phyloP scores from a whole-genome alignment of 2,888 invertebrate species.

The Scaptomyza polygonia region DNA sequence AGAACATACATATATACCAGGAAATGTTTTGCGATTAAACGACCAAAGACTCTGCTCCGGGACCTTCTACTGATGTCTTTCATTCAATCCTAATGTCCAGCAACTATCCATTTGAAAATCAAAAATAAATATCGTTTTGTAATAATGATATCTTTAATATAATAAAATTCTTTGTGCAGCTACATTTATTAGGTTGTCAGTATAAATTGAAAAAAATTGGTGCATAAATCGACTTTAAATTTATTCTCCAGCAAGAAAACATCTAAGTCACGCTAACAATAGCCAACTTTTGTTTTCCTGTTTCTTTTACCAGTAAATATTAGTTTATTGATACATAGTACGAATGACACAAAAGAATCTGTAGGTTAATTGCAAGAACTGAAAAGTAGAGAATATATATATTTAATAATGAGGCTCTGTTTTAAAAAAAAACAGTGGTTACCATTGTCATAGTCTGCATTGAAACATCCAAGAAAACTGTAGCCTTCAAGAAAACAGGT shows the following conservation, averaged over 20 bases:
- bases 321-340: conserved; percentile 67
- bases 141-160: background rate
- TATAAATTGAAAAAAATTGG: too few relatives aligned
- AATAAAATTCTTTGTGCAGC: background rate
- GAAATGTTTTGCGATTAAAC: too few relatives aligned
- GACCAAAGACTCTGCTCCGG: background rate
- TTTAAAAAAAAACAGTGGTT: background rate
- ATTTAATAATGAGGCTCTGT: background rate
- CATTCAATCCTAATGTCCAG: too few relatives aligned
- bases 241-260: background rate
- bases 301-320: background rate
- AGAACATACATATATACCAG: background rate
- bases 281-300: background rate
- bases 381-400: background rate
- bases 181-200: too few relatives aligned
- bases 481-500: conserved; percentile 65
- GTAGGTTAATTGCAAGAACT: conserved; percentile 70
- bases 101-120: too few relatives aligned
- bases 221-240: background rate
- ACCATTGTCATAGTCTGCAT: conserved; percentile 73
- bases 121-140: background rate
- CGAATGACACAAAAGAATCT: conserved; percentile 71
- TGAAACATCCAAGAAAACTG: conserved; percentile 65
- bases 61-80: background rate
- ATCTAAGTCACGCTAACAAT: too few relatives aligned